Evolutionary conservation across 2,113 vertebrate genomes (phyloP).

Genomic region (Crotalus helleri): DNA sequence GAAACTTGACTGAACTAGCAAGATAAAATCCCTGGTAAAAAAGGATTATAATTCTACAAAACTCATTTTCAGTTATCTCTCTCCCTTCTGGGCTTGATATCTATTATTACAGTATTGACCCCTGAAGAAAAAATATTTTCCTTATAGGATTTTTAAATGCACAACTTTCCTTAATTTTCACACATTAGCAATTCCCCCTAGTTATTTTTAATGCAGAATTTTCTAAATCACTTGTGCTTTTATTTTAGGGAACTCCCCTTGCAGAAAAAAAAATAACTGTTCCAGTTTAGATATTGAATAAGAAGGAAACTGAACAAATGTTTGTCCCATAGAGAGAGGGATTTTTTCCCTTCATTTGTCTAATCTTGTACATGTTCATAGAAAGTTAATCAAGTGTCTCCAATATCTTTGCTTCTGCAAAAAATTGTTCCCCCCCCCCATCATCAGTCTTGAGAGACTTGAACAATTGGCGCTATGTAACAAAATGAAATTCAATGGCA

Average conservation of each 20-base stretch:
- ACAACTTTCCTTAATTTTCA: not conserved
- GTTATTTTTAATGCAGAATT: not conserved
- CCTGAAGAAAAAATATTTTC: not conserved
- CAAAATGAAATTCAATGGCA: too few relatives aligned
- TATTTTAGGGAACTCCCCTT: not conserved
- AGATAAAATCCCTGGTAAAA: not conserved
- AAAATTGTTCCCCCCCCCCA: not conserved
- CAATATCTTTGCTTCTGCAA: not conserved
- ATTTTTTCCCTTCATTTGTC: not conserved
- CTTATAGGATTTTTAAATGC: not conserved
- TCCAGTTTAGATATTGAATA: not conserved
- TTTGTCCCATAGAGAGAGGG: not conserved
- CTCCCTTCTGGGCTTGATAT: not conserved
- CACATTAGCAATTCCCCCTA: not conserved
- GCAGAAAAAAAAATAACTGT: not conserved
- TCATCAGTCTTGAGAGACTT: not conserved
- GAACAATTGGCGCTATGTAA: too few relatives aligned
- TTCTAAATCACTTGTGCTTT: not conserved
- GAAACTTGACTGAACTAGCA: not conserved
- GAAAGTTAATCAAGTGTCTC: not conserved
- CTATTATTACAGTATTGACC: not conserved
- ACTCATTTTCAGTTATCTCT: not conserved
- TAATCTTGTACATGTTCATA: not conserved
- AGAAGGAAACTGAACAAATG: not conserved
- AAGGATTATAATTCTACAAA: not conserved